Evolutionary conservation across 1,140 invertebrate genomes (phyloP), one percentile per base, ranked within the genome.

Genomic region (Temnothorax nylanderi): DNA sequence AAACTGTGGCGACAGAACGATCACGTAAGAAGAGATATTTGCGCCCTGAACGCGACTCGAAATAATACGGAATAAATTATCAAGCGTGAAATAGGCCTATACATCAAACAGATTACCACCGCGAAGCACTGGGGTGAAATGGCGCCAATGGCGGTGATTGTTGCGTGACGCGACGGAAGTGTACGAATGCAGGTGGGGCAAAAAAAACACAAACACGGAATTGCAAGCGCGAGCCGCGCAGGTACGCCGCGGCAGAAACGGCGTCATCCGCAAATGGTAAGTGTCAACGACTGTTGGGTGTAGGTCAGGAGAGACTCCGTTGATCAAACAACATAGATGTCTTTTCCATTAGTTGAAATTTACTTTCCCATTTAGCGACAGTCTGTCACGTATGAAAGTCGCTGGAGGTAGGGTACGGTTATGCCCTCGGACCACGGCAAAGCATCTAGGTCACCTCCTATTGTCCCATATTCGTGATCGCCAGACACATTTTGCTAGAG

Each of bases 331-430:
- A 82, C 69, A 32, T 92, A 89, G 93, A 94, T 94, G 93, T 94
- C 94, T 94, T 93, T 94, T 94, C 94, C 93, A 94, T 94, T 94
- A 94, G 93, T 91, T 93, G 74, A 92, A 92, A 94, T 94, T 94
- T 93, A 94, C 94, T 94, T 94, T 94, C 92, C 89, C 92, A 92
- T 93, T 94, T 94, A 94, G 92, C 94, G 93, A 94, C 90, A 90
- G 90, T 86, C 89, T 85, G 93, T 92, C 92, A 94, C 89, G 92
- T 94, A 94, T 93, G 94, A 94, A 94, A 94, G 94, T 93, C 92
- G 88, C 72, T 85, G 82, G 58, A 75, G 81, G 84, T 88, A 80
- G 69, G 69, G 75, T 85, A 93, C 76, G 74, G 56, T 87, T 74
- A 64, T 77, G 58, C 82, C 88, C 85, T 82, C 74, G 60, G 75